A percentile compares a stretch with the other conserved stretches of the same genome.
Conservation (phyloP, 1,140 invertebrate genomes). For the Neomicropteryx cornuta region DNA sequence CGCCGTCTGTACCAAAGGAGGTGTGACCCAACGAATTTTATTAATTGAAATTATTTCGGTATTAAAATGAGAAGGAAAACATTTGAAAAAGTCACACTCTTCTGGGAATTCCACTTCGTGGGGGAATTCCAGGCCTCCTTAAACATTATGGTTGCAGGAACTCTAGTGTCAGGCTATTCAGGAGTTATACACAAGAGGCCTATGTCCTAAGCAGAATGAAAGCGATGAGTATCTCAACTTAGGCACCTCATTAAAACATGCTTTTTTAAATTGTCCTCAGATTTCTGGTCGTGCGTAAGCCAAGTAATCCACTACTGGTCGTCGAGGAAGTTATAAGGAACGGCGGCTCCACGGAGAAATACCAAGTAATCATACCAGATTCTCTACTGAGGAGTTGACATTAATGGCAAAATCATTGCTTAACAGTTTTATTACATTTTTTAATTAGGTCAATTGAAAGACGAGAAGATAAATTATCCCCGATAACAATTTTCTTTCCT, state of each 20-base stretch:
- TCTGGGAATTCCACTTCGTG: not conserved
- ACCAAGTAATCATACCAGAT: constrained; percentile 26
- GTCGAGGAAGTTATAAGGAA: constrained; percentile 24
- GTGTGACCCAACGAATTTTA: not conserved
- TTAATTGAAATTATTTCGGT: too few species aligned
- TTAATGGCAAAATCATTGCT: too few species aligned
- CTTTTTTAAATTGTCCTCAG: constrained; percentile 17
- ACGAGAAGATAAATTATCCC: too few species aligned
- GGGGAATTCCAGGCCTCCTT: not conserved
- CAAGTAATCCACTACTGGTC: constrained; percentile 25
- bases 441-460: too few species aligned
- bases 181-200: too few species aligned
- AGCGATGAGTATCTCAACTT: not conserved
- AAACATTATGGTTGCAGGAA: not conserved
- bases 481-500: too few species aligned
- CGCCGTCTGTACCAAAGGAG: too few species aligned
- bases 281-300: constrained; percentile 35
- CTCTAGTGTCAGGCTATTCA: not conserved
- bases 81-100: too few species aligned
- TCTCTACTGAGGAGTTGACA: constrained; percentile 9
- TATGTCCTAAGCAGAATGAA: too few species aligned
- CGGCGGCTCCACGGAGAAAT: constrained; percentile 30
- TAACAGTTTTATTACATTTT: too few species aligned
- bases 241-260: not conserved
- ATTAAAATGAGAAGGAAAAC: too few species aligned